Percentiles rank a stretch among this genome's conserved stretches.
Conservation (phyloP, 2,113 vertebrate genomes). For the Pygoscelis adeliae region DNA sequence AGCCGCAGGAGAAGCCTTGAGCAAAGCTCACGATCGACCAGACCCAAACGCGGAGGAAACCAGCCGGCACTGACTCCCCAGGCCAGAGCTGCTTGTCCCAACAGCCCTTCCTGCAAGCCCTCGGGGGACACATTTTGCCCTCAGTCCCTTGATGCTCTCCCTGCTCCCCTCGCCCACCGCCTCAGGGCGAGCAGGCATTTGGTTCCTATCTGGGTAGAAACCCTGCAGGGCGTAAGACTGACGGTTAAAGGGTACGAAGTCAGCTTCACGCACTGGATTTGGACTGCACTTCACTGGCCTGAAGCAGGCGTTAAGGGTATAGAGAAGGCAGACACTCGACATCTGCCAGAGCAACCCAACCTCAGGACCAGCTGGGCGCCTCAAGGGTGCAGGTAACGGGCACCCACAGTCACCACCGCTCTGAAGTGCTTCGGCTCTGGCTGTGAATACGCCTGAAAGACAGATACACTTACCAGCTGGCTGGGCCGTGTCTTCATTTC, state of each 20-base stretch:
- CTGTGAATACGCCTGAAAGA: background rate
- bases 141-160: background rate
- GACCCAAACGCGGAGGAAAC: accelerated
- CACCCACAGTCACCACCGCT: background rate
- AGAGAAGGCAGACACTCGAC: accelerated
- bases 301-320: background rate
- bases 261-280: background rate
- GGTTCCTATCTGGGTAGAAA: background rate
- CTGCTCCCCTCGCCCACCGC: background rate
- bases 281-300: background rate
- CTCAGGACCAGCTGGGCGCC: background rate
- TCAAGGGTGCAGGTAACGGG: background rate
- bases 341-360: background rate
- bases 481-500: background rate
- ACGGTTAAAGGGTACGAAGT: background rate
- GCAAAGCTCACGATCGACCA: background rate
- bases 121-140: background rate
- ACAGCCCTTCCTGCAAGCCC: background rate
- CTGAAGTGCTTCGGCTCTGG: background rate
- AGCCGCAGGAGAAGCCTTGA: background rate
- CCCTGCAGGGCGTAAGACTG: background rate
- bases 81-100: background rate
- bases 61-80: accelerated
- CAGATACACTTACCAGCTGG: background rate
- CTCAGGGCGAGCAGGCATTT: background rate